phyloP scores from a whole-genome alignment of 2,888 invertebrate genomes.

The Trisateles emortualis region DNA sequence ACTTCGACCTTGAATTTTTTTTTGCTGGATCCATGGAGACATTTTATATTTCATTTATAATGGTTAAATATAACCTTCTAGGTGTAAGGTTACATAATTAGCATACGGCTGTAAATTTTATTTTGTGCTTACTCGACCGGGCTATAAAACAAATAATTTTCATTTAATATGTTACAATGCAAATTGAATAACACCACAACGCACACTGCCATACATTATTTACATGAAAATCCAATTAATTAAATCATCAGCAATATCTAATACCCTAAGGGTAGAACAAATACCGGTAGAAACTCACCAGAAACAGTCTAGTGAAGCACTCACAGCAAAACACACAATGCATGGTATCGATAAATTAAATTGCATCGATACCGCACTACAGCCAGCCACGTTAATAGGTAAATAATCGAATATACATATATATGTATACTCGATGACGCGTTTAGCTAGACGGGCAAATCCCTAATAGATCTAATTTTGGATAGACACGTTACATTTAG shows the following conservation, averaged over 20 bases:
- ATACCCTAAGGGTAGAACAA: constrained; percentile 59
- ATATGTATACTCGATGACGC: constrained; percentile 52
- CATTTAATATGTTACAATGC: too few relatives aligned
- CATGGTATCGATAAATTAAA: constrained; percentile 73
- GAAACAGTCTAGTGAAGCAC: constrained; percentile 30
- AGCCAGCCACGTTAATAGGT: constrained; percentile 63
- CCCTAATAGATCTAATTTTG: constrained; percentile 67
- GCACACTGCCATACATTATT: constrained; percentile 17
- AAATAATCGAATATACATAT: constrained; percentile 71
- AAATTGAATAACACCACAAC: too few relatives aligned
- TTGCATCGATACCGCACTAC: constrained; percentile 65
- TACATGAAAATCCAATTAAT: constrained; percentile 52
- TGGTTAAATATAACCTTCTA: too few relatives aligned
- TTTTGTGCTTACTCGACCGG: too few relatives aligned
- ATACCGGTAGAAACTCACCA: constrained; percentile 54
- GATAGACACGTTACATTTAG: constrained; percentile 53
- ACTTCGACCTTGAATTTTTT: too few relatives aligned
- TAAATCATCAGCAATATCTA: constrained; percentile 62
- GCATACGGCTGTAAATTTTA: too few relatives aligned
- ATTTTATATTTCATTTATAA: too few relatives aligned
- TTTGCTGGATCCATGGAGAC: too few relatives aligned
- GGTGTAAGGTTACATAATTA: too few relatives aligned
- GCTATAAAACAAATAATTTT: too few relatives aligned
- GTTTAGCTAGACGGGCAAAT: constrained; percentile 42
- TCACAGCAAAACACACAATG: constrained; percentile 49